Evolutionary conservation across 1,140 invertebrate genomes (phyloP), one percentile per base, ranked within the genome.

Genomic region (Drosophila obscura): DNA sequence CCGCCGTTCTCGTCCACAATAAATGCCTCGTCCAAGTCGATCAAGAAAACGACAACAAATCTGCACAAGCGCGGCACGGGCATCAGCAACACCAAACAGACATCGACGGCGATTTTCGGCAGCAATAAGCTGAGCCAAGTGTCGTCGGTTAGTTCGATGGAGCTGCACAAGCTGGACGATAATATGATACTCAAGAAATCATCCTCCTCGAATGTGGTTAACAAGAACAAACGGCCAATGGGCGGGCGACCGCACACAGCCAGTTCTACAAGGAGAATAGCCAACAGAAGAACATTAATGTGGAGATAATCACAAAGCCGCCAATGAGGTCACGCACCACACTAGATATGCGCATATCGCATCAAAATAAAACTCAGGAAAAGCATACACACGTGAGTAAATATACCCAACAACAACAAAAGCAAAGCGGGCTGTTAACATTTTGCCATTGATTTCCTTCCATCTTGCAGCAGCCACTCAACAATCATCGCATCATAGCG

Each of bases 121-220:
- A 73, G 57, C 31, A 89, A 77, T 58, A 91, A 90, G 45, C 55
- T 91, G 15, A 76, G 84, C 5, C 83, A 91, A 48, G 73, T 91
- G 7, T 89, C 90, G 4, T 92, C 91, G 45, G 80, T 91, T 13
- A 92, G 91, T 49, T 90, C 90, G 5, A 91, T 90, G 76, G 91
- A 92, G 55, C 53, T 92, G 69, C 90, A 91, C 57, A 91, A 91
- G 73, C 72, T 92, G 6, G 91, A 92, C 56, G 91, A 92, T 51
- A 90, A 90, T 57, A 87, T 92, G 87, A 43, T 90, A 31, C 50
- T 91, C 1, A 92, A 90, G 52, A 92, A 91, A 58, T 85, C 89
- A 0, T 76, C 87, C 15, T 90, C 91, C 0, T 80, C 89, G 35
- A 88, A 87, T 45, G 77, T 89, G 26, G 81, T 91, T 9, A 91